These are phyloP conservation scores for Drosophila virilis DNA, from an alignment of 1,140 invertebrate genomes.

Conservation along the genomic window DNA sequence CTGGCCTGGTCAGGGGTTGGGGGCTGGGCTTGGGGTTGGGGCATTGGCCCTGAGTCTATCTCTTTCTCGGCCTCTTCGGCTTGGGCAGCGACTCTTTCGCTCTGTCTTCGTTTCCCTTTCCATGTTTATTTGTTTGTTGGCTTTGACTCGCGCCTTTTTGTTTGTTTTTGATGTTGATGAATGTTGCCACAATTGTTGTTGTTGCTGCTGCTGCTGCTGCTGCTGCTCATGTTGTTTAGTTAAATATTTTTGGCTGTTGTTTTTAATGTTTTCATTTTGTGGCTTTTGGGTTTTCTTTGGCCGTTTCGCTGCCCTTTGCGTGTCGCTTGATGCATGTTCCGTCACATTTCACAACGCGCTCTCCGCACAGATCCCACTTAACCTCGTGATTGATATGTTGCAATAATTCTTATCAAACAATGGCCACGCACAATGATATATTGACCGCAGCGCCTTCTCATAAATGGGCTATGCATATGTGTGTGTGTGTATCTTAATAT, in stretches of 20 bases:
- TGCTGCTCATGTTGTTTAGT: slow-evolving; percentile 52
- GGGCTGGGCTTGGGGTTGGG: slow-evolving; percentile 9
- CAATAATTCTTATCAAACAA: slow-evolving; percentile 84
- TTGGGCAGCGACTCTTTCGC: slow-evolving; percentile 1
- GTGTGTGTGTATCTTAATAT: neutral
- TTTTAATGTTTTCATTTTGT: slow-evolving; percentile 77
- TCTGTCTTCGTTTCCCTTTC: slow-evolving; percentile 12
- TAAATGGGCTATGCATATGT: slow-evolving; percentile 25
- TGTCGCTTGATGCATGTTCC: slow-evolving; percentile 76
- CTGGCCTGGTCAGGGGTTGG: slow-evolving; percentile 31
- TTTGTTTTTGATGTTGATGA: slow-evolving; percentile 81
- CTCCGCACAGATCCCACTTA: slow-evolving; percentile 66
- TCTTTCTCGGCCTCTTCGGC: slow-evolving; percentile 11
- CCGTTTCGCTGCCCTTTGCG: slow-evolving; percentile 46
- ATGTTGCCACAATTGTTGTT: slow-evolving; percentile 72
- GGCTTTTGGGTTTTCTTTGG: slow-evolving; percentile 38
- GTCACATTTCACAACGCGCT: slow-evolving; percentile 61
- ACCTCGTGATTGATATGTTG: slow-evolving; percentile 80
- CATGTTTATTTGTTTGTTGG: slow-evolving; percentile 54
- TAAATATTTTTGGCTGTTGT: slow-evolving; percentile 52
- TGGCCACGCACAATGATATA: slow-evolving; percentile 62
- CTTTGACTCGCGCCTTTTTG: slow-evolving; percentile 73
- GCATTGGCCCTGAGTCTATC: slow-evolving; percentile 9
- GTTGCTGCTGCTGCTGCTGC: slow-evolving; percentile 54
- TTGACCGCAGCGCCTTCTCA: slow-evolving; percentile 44